These are phyloP conservation scores for Phaethon lepturus DNA, from an alignment of 2,113 vertebrate genomes.

Conservation along the genomic window DNA sequence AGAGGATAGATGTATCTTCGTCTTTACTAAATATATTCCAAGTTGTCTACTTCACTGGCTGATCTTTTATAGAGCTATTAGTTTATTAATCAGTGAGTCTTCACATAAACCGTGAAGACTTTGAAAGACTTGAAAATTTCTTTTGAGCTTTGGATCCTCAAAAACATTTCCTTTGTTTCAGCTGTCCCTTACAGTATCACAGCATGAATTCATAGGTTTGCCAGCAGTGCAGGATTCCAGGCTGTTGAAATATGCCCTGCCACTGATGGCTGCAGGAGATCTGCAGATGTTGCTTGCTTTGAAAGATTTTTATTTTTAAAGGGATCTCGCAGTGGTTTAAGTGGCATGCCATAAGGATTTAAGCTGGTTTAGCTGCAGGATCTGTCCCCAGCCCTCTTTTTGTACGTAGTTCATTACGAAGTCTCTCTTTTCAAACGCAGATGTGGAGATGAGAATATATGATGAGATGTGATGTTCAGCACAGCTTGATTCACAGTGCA, in stretches of 20 bases:
- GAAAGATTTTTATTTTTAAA: neutral
- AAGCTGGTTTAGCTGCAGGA: neutral
- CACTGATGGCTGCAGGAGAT: neutral
- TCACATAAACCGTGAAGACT: neutral
- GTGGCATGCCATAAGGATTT: neutral
- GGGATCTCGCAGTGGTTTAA: neutral
- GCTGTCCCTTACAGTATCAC: neutral
- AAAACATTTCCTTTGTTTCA: neutral
- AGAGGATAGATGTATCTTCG: neutral
- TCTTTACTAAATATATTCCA: neutral
- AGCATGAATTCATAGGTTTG: neutral
- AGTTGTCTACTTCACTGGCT: neutral
- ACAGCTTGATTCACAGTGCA: neutral
- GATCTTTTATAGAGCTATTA: neutral
- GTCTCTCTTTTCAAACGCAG: neutral
- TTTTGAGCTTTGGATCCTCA: neutral
- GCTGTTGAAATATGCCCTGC: neutral
- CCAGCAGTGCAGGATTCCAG: neutral
- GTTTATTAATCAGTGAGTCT: neutral
- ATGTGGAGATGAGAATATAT: neutral
- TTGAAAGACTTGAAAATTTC: neutral
- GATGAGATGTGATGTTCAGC: neutral
- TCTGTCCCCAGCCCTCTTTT: neutral
- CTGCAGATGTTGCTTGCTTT: neutral
- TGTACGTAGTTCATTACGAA: neutral